phyloP scores from a whole-genome alignment of 2,797 vertebrate genomes.

The Lagodon rhomboides region DNA sequence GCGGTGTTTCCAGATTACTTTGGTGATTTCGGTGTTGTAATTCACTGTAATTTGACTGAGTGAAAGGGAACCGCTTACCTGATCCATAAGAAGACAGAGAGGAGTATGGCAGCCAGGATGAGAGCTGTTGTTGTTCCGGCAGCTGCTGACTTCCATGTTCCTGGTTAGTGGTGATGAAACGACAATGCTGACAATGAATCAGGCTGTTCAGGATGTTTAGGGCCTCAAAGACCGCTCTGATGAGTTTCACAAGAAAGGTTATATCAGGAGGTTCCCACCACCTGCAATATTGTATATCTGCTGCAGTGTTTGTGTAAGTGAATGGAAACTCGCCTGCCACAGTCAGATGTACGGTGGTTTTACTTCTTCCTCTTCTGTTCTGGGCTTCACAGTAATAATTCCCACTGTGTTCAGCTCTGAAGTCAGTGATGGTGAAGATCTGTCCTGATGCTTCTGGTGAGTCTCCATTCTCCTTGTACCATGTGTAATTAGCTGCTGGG shows the following conservation, averaged over 20 bases:
- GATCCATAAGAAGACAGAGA: not conserved
- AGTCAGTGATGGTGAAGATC: slow-evolving; percentile 8
- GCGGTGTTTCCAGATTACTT: not conserved
- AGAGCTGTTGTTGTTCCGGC: not conserved
- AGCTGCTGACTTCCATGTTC: not conserved
- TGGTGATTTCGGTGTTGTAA: not conserved
- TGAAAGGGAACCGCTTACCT: not conserved
- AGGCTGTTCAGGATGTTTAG: not conserved
- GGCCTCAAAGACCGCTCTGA: too few species aligned
- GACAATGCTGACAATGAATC: not conserved
- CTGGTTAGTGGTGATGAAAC: not conserved
- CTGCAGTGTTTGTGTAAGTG: not conserved
- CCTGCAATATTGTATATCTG: too few species aligned
- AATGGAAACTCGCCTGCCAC: slow-evolving; percentile 20
- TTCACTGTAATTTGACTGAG: not conserved
- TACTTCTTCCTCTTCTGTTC: slow-evolving; percentile 20
- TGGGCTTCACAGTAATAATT: slow-evolving; percentile 36
- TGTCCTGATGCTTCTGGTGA: too few species aligned
- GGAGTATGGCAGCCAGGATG: not conserved
- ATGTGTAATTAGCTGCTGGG: too few species aligned
- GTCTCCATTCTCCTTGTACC: too few species aligned
- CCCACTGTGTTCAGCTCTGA: not conserved
- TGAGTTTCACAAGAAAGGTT: too few species aligned
- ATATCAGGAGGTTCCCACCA: too few species aligned
- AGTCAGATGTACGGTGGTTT: not conserved